phyloP scores from a whole-genome alignment of 2,797 vertebrate species.

The Rhinoraja longicauda region DNA sequence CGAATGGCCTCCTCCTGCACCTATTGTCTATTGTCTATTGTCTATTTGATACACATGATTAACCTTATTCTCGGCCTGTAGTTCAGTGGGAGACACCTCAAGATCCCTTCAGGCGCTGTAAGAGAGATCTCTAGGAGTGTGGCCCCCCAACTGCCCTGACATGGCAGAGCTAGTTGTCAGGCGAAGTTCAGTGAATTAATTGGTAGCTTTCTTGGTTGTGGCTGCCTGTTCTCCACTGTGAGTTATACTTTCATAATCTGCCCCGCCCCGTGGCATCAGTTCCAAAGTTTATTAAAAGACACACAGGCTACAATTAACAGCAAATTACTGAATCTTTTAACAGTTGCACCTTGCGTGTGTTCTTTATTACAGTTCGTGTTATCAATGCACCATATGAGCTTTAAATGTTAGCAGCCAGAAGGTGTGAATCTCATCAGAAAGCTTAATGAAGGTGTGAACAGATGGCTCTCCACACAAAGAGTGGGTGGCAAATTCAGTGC shows the following conservation, averaged over 20 bases:
- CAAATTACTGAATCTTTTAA: constrained; percentile 20
- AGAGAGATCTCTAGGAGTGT: neutral
- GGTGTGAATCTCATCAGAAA: constrained; percentile 26
- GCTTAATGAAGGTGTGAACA: constrained; percentile 30
- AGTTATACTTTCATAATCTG: neutral
- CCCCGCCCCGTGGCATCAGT: neutral
- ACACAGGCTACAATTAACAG: constrained; percentile 12
- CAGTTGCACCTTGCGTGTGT: neutral
- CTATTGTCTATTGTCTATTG: too few species aligned
- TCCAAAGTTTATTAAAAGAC: neutral
- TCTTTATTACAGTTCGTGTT: constrained; percentile 8
- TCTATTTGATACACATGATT: too few species aligned
- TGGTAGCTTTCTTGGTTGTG: neutral
- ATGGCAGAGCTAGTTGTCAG: neutral
- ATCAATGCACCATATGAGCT: constrained; percentile 21
- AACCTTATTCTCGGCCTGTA: neutral
- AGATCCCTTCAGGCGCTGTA: neutral
- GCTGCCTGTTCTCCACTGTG: neutral
- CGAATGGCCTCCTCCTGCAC: too few species aligned
- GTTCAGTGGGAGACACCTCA: neutral
- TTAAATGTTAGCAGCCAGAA: neutral
- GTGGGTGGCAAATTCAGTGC: constrained; percentile 2
- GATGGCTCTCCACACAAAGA: neutral
- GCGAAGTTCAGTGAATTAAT: neutral
- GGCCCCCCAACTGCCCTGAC: neutral